Base-by-base conservation (phyloP, 2,797 vertebrate genomes). In the Malacoctenus gilli region DNA sequence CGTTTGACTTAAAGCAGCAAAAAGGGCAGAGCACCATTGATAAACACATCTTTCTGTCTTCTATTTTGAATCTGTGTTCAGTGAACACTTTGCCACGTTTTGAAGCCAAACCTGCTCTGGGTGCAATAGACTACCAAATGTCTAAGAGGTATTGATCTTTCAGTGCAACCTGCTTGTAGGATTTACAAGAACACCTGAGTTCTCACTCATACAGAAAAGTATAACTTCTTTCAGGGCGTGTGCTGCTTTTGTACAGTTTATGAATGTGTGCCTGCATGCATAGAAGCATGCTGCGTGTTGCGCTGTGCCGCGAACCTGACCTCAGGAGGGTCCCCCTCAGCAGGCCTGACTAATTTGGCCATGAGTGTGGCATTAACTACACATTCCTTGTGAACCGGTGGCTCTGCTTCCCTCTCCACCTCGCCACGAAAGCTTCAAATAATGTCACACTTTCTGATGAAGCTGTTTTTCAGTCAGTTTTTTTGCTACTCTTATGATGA, bases 291-390 rank as follows among this genome's bases (percentile, higher is more conserved):
- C 25, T 43, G 44, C 35, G 39, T 15, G 28, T 56, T 49, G 42
- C 25, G 34, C 54, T 67, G 61, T 50, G 44, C 52, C 11, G 21
- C 65, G 60, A 52, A 66, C 57, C 54, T 73, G 70, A 80, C 75
- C 70, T 52, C 50, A 39, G 35, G 60, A 76, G 53, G 64, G 74
- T 68, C 75, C 69, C 61, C 73, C 55, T 63, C 56, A 59, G 58
- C 57, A 59, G 71, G 77, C 76, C 75, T 83, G 72, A 88, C 86
- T 86, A 83, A 89, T 87, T 85, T 84, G 77, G 71, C 74, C 72
- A 72, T 80, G 79, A 86, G 83, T 70, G 48, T 80, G 77, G 71
- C 80, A 87, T 88, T 90, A 85, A 86, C 75, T 80, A 72, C 56
- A 77, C 85, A 87, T 90, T 90, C 83, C 79, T 87, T 82, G 74